These are phyloP conservation scores for Trachurus trachurus DNA, from an alignment of 2,797 vertebrate species.

Conservation along the genomic window DNA sequence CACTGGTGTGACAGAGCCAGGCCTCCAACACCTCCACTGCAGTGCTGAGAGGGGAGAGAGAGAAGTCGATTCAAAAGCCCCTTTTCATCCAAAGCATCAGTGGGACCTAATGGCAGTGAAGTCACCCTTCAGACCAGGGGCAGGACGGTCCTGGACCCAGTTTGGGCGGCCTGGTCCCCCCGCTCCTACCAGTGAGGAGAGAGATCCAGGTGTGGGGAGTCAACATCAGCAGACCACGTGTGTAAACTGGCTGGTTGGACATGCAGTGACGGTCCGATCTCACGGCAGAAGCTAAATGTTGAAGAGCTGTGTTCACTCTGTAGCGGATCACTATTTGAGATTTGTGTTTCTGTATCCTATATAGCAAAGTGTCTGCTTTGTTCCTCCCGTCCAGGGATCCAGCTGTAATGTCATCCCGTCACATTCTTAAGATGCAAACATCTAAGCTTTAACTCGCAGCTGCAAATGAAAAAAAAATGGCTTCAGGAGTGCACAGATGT, in stretches of 20 bases:
- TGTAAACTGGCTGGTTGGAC: slow-evolving; percentile 69
- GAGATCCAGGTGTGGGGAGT: slow-evolving; percentile 3
- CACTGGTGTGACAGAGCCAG: slow-evolving; percentile 32
- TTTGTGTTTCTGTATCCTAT: slow-evolving; percentile 76
- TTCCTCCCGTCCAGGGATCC: slow-evolving; percentile 85
- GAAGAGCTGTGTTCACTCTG: slow-evolving; percentile 88
- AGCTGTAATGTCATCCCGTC: slow-evolving; percentile 59
- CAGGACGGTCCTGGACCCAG: slow-evolving; percentile 6
- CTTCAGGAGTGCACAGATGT: neutral
- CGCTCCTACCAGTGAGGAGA: slow-evolving; percentile 19
- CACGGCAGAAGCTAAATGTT: slow-evolving; percentile 71
- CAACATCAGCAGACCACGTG: slow-evolving; percentile 77
- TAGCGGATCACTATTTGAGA: slow-evolving; percentile 87
- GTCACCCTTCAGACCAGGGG: slow-evolving; percentile 29
- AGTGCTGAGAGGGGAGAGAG: slow-evolving; percentile 18
- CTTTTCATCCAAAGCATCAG: slow-evolving; percentile 52
- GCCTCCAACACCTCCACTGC: slow-evolving; percentile 39
- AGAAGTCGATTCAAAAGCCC: slow-evolving; percentile 31
- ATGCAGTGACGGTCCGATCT: slow-evolving; percentile 29
- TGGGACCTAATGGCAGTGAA: slow-evolving; percentile 26
- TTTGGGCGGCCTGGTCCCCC: slow-evolving; percentile 8
- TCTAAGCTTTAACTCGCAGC: slow-evolving; percentile 36
- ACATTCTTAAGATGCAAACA: slow-evolving; percentile 65
- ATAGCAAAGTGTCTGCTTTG: slow-evolving; percentile 88
- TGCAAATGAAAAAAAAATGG: neutral